Evolutionary conservation across 2,888 invertebrate species (phyloP).

Genomic region (Leptinotarsa tumamoca): DNA sequence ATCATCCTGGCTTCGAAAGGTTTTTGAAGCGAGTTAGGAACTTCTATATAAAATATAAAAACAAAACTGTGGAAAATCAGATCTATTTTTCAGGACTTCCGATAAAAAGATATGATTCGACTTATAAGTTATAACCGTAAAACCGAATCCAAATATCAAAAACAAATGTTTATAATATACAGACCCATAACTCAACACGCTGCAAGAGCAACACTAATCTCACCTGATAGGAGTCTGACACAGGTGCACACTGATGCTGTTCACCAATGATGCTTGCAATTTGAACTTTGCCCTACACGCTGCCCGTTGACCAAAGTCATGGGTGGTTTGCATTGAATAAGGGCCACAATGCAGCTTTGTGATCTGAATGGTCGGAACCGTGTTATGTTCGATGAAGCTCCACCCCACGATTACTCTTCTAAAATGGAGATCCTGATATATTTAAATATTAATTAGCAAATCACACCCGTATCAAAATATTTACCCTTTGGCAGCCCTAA

Average conservation of each 20-base stretch:
- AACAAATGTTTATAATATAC: not conserved
- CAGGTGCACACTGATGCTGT: constrained; percentile 40
- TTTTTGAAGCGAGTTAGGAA: no score
- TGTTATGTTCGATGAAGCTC: constrained; percentile 55
- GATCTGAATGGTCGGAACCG: constrained; percentile 57
- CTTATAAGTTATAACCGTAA: not conserved
- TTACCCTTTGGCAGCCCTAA: constrained; percentile 49
- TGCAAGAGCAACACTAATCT: not conserved
- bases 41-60: no score
- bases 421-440: constrained; percentile 58
- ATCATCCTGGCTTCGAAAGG: no score
- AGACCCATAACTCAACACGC: not conserved
- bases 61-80: no score
- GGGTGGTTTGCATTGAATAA: constrained; percentile 48
- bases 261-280: constrained; percentile 20
- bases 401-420: constrained; percentile 57
- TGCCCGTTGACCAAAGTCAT: constrained; percentile 31
- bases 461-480: constrained; percentile 57
- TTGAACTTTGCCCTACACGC: constrained; percentile 32
- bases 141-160: not conserved
- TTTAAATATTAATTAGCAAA: constrained; percentile 60
- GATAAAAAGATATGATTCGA: no score
- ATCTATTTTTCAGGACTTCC: no score
- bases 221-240: constrained; percentile 19
- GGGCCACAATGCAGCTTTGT: constrained; percentile 52